Evolutionary conservation across 2,888 invertebrate genomes (phyloP).

Genomic region (Drosophila borborema): DNA sequence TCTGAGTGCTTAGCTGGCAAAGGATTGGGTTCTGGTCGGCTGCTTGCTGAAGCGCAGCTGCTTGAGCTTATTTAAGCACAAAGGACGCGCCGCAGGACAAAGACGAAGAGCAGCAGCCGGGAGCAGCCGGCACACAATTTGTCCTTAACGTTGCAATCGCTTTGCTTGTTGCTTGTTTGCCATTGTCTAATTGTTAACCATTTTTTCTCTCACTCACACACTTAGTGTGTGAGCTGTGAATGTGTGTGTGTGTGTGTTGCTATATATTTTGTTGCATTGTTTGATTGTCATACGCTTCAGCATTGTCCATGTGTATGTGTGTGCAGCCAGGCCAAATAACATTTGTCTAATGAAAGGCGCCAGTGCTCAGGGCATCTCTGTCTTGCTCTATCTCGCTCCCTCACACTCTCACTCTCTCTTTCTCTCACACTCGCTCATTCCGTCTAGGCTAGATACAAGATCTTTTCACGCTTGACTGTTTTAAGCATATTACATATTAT

Average conservation of each 20-base stretch:
- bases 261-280: constrained; percentile 61
- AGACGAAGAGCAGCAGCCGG: constrained; percentile 4
- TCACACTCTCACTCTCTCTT: background rate
- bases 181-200: constrained; percentile 77
- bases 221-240: background rate
- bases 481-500: constrained; percentile 63
- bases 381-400: background rate
- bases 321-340: constrained; percentile 57
- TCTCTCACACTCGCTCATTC: background rate
- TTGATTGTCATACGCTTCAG: constrained; percentile 55
- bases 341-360: constrained; percentile 73
- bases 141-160: constrained; percentile 74
- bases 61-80: constrained; percentile 67
- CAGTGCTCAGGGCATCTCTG: background rate
- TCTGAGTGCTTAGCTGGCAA: constrained; percentile 8
- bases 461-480: constrained; percentile 54
- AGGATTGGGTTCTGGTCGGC: constrained; percentile 2
- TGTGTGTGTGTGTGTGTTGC: background rate
- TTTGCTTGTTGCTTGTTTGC: constrained; percentile 73
- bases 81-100: constrained; percentile 44
- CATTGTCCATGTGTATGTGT: constrained; percentile 38
- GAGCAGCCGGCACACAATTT: constrained; percentile 68
- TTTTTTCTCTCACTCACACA: constrained; percentile 42
- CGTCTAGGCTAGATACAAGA: too few relatives aligned
- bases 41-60: constrained; percentile 57